These are phyloP conservation scores for Andrena cerasifolii DNA, from an alignment of 1,140 invertebrate genomes.

Conservation along the genomic window DNA sequence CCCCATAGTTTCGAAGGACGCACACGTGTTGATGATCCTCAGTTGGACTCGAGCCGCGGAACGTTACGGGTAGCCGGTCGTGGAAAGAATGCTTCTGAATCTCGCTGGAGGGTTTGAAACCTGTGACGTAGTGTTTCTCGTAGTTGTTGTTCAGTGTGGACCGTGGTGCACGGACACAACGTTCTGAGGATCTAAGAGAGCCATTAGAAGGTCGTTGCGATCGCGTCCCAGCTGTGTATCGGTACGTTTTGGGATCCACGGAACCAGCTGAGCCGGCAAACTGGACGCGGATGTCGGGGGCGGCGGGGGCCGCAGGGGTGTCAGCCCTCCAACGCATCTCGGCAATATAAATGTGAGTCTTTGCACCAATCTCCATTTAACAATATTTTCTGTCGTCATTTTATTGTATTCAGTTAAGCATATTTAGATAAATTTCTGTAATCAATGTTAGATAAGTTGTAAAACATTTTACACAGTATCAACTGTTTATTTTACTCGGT, in stretches of 20 bases:
- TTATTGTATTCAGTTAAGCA: too few species aligned
- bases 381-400: background rate
- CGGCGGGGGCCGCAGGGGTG: conserved; percentile 76
- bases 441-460: too few species aligned
- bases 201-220: background rate
- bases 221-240: background rate
- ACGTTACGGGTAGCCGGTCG: background rate
- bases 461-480: too few species aligned
- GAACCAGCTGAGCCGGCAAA: conserved; percentile 66
- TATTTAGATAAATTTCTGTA: too few species aligned
- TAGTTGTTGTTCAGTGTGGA: background rate
- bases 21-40: background rate
- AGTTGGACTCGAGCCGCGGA: background rate
- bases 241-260: conserved; percentile 32
- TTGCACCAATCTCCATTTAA: background rate
- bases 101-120: background rate
- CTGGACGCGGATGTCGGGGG: conserved; percentile 79
- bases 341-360: conserved; percentile 79
- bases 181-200: background rate
- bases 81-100: conserved; percentile 18
- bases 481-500: too few species aligned
- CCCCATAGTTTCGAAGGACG: background rate
- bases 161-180: background rate
- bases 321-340: conserved; percentile 75
- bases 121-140: conserved; percentile 15